Evolutionary conservation across 2,797 vertebrate genomes (phyloP).

Genomic region (Danio kyathit): DNA sequence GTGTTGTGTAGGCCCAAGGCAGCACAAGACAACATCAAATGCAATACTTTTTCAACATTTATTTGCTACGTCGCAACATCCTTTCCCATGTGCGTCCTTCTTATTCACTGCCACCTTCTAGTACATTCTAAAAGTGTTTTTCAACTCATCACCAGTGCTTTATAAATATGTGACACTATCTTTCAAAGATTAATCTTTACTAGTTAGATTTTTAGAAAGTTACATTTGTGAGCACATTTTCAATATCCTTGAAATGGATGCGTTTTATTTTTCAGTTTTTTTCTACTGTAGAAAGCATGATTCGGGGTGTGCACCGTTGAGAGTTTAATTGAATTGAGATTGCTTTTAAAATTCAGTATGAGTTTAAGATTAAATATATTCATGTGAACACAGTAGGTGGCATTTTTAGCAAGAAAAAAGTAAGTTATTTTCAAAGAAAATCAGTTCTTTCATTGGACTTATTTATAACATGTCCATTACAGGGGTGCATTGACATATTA

Average conservation of each 20-base stretch:
- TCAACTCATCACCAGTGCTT: background rate
- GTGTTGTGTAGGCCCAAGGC: conserved; percentile 78
- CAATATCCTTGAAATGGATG: no score
- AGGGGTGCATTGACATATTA: no score
- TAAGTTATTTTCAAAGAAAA: no score
- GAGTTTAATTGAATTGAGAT: no score
- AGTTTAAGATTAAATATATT: no score
- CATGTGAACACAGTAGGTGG: no score
- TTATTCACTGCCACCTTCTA: conserved; percentile 57
- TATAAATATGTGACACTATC: conserved; percentile 36
- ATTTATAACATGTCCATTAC: no score
- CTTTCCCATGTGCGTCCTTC: conserved; percentile 52
- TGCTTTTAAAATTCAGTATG: no score
- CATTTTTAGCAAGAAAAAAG: no score
- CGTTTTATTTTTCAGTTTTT: background rate
- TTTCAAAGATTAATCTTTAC: conserved; percentile 2
- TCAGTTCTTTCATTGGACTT: no score
- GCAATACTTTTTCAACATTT: conserved; percentile 73
- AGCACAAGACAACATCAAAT: conserved; percentile 81
- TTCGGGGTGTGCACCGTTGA: background rate
- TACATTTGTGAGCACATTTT: background rate
- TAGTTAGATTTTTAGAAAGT: background rate
- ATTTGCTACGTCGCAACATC: conserved; percentile 54
- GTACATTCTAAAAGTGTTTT: conserved; percentile 43
- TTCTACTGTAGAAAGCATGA: background rate